phyloP scores from a whole-genome alignment of 2,888 invertebrate genomes.

The Podotricha telesiphe region DNA sequence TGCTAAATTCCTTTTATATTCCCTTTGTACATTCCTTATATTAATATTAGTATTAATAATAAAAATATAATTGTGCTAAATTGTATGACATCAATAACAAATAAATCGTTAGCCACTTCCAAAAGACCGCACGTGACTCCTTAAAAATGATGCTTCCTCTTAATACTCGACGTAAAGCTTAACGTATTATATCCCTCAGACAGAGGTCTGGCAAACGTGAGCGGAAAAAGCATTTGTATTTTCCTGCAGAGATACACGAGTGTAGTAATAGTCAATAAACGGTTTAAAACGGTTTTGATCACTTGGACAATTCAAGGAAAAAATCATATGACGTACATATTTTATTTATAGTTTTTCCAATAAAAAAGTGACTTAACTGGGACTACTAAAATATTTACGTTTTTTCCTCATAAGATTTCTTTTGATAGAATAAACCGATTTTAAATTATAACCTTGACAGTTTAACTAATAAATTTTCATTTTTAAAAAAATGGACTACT shows the following conservation, averaged over 20 bases:
- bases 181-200: conserved; percentile 19
- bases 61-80: neutral
- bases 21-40: too few species aligned
- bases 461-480: too few species aligned
- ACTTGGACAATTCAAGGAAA: neutral
- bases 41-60: too few species aligned
- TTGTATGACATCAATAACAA: neutral
- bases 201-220: conserved; percentile 15
- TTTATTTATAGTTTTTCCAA: neutral
- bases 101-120: neutral
- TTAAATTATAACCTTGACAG: too few species aligned
- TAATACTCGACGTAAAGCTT: neutral
- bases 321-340: neutral
- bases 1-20: too few species aligned
- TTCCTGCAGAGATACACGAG: neutral
- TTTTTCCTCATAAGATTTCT: neutral
- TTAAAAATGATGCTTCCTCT: conserved; percentile 5
- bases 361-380: neutral
- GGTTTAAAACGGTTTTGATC: neutral
- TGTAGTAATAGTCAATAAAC: neutral
- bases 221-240: conserved; percentile 17
- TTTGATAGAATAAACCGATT: neutral
- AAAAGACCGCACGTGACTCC: conserved; percentile 4
- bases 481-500: too few species aligned
- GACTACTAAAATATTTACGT: neutral